These are phyloP conservation scores for Physeter macrocephalus DNA, from an alignment of 2,113 vertebrate species.

Conservation along the genomic window DNA sequence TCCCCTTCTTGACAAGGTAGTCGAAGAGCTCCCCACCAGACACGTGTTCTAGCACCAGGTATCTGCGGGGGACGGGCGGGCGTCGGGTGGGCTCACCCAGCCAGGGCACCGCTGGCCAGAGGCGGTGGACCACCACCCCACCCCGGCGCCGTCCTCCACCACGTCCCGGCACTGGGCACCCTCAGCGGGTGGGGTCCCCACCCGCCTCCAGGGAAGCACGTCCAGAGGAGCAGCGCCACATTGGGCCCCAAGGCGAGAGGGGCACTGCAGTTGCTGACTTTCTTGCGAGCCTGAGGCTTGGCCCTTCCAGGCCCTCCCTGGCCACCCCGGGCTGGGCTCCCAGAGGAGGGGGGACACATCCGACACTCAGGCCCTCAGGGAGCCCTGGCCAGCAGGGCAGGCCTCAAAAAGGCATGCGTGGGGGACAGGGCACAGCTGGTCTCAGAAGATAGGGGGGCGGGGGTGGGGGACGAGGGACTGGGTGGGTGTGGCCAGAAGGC, in stretches of 20 bases:
- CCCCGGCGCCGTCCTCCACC: not conserved
- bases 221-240: too few relatives aligned
- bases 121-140: not conserved
- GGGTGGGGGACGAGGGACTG: not conserved
- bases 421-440: not conserved
- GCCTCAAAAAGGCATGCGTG: not conserved
- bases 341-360: fast-evolving
- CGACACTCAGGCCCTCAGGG: not conserved
- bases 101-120: not conserved
- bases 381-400: not conserved
- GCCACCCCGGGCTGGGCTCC: not conserved
- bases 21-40: conserved; percentile 98
- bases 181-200: fast-evolving
- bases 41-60: conserved; percentile 98
- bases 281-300: not conserved
- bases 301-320: not conserved
- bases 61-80: conserved; percentile 71
- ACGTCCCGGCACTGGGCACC: not conserved
- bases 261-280: not conserved
- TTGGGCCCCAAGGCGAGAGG: not conserved
- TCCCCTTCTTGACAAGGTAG: conserved; percentile 98
- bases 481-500: not conserved
- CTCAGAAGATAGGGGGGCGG: not conserved
- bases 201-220: not conserved
- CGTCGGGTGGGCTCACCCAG: not conserved